Percentiles rank a stretch among this genome's conserved stretches.
Conservation (phyloP, 2,113 vertebrate genomes). For the Tretioscincus oriximinensis region DNA sequence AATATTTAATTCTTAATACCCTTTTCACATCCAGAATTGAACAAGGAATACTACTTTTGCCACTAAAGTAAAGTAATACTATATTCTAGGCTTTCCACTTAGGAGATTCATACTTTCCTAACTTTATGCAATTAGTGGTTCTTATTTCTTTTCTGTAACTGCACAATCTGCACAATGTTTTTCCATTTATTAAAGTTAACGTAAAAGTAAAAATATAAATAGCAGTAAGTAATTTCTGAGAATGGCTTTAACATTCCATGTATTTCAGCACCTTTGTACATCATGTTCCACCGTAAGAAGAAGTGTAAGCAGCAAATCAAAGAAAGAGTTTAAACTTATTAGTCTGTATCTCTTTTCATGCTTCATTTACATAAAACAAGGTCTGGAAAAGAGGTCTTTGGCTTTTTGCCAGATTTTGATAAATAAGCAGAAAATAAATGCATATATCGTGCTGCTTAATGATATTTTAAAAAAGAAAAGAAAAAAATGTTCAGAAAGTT, state of each 20-base stretch:
- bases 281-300: background rate
- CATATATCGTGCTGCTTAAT: conserved; percentile 6
- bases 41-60: too few species aligned
- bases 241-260: conserved; percentile 25
- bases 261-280: conserved; percentile 35
- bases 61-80: background rate
- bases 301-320: conserved; percentile 18
- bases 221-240: conserved; percentile 18
- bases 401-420: conserved; percentile 54
- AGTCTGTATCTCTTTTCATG: conserved; percentile 45
- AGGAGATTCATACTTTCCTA: background rate
- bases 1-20: background rate
- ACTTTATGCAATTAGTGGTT: background rate
- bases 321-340: conserved; percentile 55
- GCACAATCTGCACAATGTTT: background rate
- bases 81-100: background rate
- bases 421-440: conserved; percentile 48
- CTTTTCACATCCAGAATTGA: background rate
- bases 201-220: background rate
- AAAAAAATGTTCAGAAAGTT: conserved; percentile 34
- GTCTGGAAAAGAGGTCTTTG: conserved; percentile 31
- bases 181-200: background rate
- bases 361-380: conserved; percentile 50
- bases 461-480: too few species aligned
- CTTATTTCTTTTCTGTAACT: background rate